Evolutionary conservation across 2,797 vertebrate genomes (phyloP), one percentile per base, ranked within the genome.

Genomic region (Paedocypris micromegethes): DNA sequence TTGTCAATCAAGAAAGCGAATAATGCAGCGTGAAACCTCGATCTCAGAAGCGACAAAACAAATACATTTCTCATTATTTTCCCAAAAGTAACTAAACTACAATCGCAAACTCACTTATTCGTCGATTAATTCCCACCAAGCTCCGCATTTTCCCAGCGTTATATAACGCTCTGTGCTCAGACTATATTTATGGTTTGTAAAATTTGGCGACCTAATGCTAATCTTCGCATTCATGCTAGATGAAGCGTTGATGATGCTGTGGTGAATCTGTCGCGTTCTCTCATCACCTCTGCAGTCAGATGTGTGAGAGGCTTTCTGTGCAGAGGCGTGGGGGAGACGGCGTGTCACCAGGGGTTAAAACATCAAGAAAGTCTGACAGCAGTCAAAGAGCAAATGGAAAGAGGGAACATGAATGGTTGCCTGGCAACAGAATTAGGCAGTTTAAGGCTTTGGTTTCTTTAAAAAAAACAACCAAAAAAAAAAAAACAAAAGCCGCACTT

Each of bases 371-470:
- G 64, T 70, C 43, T 55, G 68, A 72, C 63, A 62, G 72, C 70
- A 51, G 60, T 72, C 55, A 69, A 64, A 57, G 63, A 67, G 67
- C 44, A 58, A 65, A 70, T 40, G 40, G 58, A 74, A 72, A 64
- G 69, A 78, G 68, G 74, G 78, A 73, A 77, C 78, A 82, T 84
- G 80, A 86, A 79, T 80, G 79, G 86, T 88, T 85, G 82, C 86
- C 65, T 79, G 78, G 86, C 82, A 87, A 88, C 86, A 86, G 80
- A 81, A 82, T 83, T 80, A 84, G 80, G 75, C 80, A 76, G 75
- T 71, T 68, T 78, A 74, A 58, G 75, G 75, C 70, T 75, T 78
- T 74, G 53, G 57, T 80, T 73, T 67, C 44, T 23, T 23, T 23
- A 23, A 23, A 23, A 23, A 23, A 23, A 23, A 23, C 58, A 73